Evolutionary conservation across 2,888 invertebrate species (phyloP).

Genomic region (Omphaloscelis lunosa): DNA sequence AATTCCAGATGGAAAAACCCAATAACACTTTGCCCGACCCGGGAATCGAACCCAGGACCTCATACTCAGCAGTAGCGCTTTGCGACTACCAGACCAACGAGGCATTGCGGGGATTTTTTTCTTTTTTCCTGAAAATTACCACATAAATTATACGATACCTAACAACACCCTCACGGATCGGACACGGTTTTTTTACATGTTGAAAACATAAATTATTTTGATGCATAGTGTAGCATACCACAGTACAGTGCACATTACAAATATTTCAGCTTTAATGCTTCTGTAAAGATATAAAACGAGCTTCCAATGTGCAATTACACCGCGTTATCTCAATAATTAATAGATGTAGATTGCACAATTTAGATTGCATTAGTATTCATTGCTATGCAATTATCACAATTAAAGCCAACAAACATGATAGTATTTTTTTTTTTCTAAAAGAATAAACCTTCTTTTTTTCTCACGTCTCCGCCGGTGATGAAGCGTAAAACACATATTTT

Average conservation of each 20-base stretch:
- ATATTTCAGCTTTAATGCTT: background rate
- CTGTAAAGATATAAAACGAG: constrained; percentile 1
- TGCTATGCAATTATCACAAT: constrained; percentile 1
- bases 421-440: constrained; percentile 18
- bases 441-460: constrained; percentile 10
- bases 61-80: too few species aligned
- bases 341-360: background rate
- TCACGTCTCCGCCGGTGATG: background rate
- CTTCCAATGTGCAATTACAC: constrained; percentile 1
- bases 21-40: too few species aligned
- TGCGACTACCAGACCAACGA: too few species aligned
- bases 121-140: too few species aligned
- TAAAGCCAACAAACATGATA: background rate
- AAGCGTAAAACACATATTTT: constrained; percentile 43
- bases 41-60: too few species aligned
- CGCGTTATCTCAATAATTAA: constrained; percentile 17
- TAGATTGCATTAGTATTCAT: constrained; percentile 19
- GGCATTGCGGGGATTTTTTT: too few species aligned
- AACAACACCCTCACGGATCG: too few species aligned
- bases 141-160: too few species aligned
- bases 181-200: too few species aligned
- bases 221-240: background rate
- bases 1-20: too few species aligned
- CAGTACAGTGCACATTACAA: background rate
- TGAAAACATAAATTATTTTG: background rate